phyloP scores from a whole-genome alignment of 64 coral and sea anemone species.

The Montipora efflorescens region DNA sequence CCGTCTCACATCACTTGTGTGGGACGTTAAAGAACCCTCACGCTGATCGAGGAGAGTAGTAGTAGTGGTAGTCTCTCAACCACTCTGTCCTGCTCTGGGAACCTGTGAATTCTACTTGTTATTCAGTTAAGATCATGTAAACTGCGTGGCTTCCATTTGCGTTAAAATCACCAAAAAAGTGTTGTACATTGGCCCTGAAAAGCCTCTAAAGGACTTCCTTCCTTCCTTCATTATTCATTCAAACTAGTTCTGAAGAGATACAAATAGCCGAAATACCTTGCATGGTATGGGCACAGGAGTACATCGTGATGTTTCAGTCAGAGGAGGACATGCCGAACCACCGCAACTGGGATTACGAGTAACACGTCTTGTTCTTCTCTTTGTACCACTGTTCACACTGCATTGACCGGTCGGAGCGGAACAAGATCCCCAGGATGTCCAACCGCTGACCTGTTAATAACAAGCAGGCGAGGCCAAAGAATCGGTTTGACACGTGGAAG shows the following conservation, averaged over 20 bases:
- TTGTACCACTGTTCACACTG: constrained; percentile 76
- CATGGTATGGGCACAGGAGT: constrained; percentile 87
- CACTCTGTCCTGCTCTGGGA: too few species aligned
- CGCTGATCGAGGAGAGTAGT: too few species aligned
- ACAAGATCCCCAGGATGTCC: constrained; percentile 80
- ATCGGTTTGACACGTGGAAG: neutral
- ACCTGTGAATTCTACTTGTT: too few species aligned
- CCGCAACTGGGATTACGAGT: constrained; percentile 65
- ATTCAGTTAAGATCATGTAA: too few species aligned
- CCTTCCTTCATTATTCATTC: too few species aligned
- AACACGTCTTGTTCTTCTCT: constrained; percentile 63
- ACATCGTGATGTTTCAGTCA: constrained; percentile 27
- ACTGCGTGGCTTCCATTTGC: too few species aligned
- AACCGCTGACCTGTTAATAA: constrained; percentile 44
- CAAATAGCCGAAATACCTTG: constrained; percentile 13
- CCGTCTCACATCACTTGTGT: too few species aligned
- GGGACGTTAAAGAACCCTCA: too few species aligned
- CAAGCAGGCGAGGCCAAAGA: neutral
- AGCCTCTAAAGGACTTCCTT: too few species aligned
- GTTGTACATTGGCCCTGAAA: too few species aligned
- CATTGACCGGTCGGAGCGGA: constrained; percentile 67
- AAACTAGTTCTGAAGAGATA: neutral
- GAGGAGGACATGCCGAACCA: constrained; percentile 52
- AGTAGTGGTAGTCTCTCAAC: too few species aligned
- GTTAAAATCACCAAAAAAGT: too few species aligned